A percentile compares a stretch with the other conserved stretches of the same genome.
These are phyloP conservation scores for Falco punctatus DNA, from an alignment of 2,113 vertebrate species.

Conservation along the genomic window DNA sequence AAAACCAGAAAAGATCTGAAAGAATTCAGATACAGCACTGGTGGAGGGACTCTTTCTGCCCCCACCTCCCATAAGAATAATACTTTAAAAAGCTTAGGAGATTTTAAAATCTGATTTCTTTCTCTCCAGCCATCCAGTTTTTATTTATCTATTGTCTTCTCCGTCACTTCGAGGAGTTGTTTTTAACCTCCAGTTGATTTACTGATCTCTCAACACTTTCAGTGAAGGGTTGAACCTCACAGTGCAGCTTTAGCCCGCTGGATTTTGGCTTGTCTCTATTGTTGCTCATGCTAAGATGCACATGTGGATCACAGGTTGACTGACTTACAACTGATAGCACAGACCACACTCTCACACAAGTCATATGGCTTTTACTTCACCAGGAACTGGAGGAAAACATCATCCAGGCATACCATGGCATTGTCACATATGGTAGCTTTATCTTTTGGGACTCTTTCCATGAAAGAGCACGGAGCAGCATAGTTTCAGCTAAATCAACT, in stretches of 20 bases:
- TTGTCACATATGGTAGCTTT: not conserved
- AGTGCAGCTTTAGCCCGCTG: not conserved
- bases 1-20: not conserved
- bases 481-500: not conserved
- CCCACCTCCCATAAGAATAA: not conserved
- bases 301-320: not conserved
- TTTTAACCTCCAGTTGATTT: not conserved
- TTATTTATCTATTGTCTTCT: not conserved
- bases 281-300: not conserved
- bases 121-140: not conserved
- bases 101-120: not conserved
- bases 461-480: not conserved
- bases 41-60: not conserved
- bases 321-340: not conserved
- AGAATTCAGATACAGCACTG: not conserved
- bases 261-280: not conserved
- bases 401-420: not conserved
- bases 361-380: not conserved
- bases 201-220: not conserved
- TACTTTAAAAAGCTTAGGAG: not conserved
- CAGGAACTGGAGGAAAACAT: not conserved
- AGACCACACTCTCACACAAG: not conserved
- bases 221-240: not conserved
- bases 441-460: not conserved
- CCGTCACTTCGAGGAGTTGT: not conserved